phyloP scores from a whole-genome alignment of 1,140 invertebrate genomes.

The Heliconius hewitsoni region DNA sequence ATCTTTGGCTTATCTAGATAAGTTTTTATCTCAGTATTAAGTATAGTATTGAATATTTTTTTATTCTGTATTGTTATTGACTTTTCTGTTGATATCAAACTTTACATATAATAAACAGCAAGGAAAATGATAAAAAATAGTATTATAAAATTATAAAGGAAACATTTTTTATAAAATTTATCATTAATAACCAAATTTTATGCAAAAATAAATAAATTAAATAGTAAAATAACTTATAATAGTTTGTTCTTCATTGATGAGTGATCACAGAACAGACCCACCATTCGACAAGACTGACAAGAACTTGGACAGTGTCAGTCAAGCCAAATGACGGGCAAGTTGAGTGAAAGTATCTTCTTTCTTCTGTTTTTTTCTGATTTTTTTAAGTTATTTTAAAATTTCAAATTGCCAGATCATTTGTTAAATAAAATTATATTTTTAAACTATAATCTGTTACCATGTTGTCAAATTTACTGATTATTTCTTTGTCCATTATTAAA shows the following conservation, averaged over 20 bases:
- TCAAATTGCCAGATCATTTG: neutral
- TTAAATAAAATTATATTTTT: neutral
- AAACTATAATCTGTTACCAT: neutral
- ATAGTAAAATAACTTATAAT: neutral
- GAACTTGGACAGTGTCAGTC: conserved; percentile 56
- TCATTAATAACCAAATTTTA: neutral
- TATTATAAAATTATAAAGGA: neutral
- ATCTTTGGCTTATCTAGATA: neutral
- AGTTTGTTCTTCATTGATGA: conserved; percentile 36
- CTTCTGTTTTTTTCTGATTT: neutral
- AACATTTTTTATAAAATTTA: neutral
- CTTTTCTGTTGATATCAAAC: neutral
- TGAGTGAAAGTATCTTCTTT: conserved; percentile 23
- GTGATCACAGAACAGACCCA: conserved; percentile 58
- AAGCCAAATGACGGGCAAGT: conserved; percentile 62
- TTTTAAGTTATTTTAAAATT: neutral
- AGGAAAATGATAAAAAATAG: neutral
- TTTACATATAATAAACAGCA: neutral
- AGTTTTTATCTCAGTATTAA: neutral
- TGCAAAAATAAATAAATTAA: neutral
- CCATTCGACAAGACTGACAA: conserved; percentile 78
- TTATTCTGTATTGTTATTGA: neutral
- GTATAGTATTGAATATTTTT: too few species aligned
- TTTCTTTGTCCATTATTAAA: conserved; percentile 1
- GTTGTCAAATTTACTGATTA: neutral